These are phyloP conservation scores for Scrobipalpa atriplicella DNA, from an alignment of 2,888 invertebrate species.

Conservation along the genomic window DNA sequence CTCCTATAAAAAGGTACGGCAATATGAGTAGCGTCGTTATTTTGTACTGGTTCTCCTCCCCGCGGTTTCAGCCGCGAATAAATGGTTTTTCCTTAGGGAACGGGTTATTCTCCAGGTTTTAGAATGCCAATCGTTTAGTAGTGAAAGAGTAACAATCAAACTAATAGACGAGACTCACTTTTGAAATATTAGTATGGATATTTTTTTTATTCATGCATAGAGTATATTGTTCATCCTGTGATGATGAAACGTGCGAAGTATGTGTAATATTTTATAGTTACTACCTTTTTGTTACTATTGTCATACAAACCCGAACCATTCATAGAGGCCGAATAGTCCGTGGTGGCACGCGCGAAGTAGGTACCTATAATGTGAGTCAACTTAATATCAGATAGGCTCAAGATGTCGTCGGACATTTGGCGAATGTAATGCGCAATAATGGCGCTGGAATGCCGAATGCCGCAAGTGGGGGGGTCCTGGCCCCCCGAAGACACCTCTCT, in stretches of 20 bases:
- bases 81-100: no score
- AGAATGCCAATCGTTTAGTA: no score
- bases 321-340: not conserved
- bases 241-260: no score
- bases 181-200: no score
- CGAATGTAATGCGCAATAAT: conserved; percentile 52
- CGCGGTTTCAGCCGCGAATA: no score
- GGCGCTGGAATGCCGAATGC: conserved; percentile 47
- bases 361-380: not conserved
- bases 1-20: not conserved
- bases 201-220: no score
- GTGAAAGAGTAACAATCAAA: no score
- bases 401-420: conserved; percentile 41
- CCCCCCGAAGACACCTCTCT: conserved; percentile 32
- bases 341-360: not conserved
- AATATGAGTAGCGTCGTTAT: not conserved
- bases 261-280: not conserved
- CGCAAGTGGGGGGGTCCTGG: conserved; percentile 37
- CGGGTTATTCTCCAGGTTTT: no score
- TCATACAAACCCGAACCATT: no score
- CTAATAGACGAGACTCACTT: no score
- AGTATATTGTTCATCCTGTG: no score
- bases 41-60: not conserved
- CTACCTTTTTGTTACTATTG: not conserved
- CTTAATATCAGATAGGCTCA: conserved; percentile 30